phyloP scores from a whole-genome alignment of 2,888 invertebrate genomes.

The Mythimna pallens region DNA sequence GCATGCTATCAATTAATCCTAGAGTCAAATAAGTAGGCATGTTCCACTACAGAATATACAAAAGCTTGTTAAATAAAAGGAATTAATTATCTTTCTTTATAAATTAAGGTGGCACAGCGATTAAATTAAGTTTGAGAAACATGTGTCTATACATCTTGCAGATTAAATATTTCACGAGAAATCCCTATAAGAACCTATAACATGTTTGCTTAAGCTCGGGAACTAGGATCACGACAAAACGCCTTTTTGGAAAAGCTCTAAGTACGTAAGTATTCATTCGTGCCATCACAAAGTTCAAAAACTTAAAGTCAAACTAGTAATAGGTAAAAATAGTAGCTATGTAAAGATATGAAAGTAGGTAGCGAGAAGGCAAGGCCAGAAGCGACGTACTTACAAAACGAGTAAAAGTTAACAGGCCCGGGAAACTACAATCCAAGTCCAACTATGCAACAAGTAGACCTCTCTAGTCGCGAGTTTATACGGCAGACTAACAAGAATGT shows the following conservation, averaged over 20 bases:
- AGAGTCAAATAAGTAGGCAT: not conserved
- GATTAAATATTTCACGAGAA: not conserved
- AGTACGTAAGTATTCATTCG: not conserved
- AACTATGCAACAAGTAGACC: slow-evolving; percentile 15
- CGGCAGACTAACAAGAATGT: slow-evolving; percentile 2
- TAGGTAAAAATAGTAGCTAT: not conserved
- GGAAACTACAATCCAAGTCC: not conserved
- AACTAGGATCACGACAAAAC: not conserved
- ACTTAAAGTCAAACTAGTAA: not conserved
- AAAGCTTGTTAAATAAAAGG: not conserved
- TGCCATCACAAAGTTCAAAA: not conserved
- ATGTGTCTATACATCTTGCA: not conserved
- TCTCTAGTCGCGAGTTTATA: not conserved
- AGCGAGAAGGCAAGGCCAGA: not conserved
- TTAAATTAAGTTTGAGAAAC: not conserved
- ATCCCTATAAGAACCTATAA: too few species aligned
- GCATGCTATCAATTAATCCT: too few species aligned
- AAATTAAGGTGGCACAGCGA: not conserved
- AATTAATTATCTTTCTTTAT: not conserved
- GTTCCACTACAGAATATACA: too few species aligned
- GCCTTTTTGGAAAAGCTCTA: not conserved
- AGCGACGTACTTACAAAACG: not conserved
- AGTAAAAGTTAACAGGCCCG: slow-evolving; percentile 3
- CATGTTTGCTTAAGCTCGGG: not conserved
- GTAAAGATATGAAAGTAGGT: not conserved